A percentile compares a stretch with the other conserved stretches of the same genome.
Evolutionary conservation across 2,113 vertebrate species (phyloP).

Genomic region (Bucco capensis): DNA sequence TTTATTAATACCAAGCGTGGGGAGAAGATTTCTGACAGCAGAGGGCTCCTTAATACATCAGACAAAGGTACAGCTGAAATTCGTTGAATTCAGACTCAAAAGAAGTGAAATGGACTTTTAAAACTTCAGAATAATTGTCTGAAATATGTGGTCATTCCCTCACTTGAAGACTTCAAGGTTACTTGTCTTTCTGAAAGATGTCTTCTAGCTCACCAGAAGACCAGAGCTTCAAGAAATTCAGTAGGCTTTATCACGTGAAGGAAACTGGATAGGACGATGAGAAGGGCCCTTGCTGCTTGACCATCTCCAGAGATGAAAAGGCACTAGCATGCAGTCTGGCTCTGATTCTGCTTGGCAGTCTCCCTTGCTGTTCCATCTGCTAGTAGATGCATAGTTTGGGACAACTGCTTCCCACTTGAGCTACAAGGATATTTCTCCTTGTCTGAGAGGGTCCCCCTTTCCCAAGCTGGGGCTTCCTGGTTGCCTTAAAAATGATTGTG

Average conservation of each 20-base stretch:
- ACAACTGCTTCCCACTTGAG: not conserved
- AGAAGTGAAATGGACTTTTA: not conserved
- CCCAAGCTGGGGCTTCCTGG: not conserved
- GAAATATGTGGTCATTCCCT: not conserved
- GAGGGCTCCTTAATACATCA: slow-evolving; percentile 61
- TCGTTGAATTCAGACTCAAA: not conserved
- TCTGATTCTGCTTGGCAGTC: not conserved
- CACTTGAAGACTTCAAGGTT: not conserved
- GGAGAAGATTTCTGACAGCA: slow-evolving; percentile 57
- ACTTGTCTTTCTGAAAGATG: not conserved
- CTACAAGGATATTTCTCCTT: not conserved
- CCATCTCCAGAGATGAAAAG: not conserved
- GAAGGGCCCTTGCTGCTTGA: not conserved
- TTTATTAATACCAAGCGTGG: not conserved
- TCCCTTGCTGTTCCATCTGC: not conserved
- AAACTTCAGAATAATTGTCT: not conserved
- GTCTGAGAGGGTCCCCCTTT: not conserved
- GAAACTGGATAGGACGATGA: not conserved
- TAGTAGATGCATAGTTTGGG: not conserved
- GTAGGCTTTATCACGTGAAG: not conserved
- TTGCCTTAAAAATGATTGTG: not conserved
- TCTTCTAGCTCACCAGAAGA: not conserved
- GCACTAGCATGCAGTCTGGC: not conserved
- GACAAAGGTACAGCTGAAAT: slow-evolving; percentile 1
- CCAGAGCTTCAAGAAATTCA: not conserved